Evolutionary conservation across 1,140 invertebrate genomes (phyloP).

Genomic region (Scylla paramamosain): DNA sequence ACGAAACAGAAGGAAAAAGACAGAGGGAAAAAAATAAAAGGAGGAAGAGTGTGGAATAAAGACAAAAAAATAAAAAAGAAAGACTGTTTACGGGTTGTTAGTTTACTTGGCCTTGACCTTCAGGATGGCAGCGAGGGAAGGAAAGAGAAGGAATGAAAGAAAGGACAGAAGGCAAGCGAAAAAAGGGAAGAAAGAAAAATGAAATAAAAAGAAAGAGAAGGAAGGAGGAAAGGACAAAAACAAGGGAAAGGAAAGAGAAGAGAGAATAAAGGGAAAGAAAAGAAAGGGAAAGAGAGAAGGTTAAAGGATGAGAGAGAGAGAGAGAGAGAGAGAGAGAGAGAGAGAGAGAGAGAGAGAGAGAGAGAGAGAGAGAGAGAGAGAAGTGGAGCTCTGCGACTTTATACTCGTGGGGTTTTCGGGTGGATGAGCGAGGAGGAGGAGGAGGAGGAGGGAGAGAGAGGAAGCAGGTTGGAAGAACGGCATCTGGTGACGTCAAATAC

Average conservation of each 20-base stretch:
- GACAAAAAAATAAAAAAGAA: too few relatives aligned
- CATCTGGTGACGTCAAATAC: neutral
- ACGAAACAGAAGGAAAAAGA: too few relatives aligned
- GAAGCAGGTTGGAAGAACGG: neutral
- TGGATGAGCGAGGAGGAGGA: neutral
- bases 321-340: constrained; percentile 6
- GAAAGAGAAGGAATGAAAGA: neutral
- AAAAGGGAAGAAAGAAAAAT: too few relatives aligned
- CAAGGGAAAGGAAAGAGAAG: neutral
- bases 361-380: constrained; percentile 19
- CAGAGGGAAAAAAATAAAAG: too few relatives aligned
- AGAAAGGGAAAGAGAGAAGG: neutral
- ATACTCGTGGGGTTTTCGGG: neutral
- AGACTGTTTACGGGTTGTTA: too few relatives aligned
- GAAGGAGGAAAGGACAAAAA: neutral
- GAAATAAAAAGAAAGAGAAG: neutral
- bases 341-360: constrained; percentile 20
- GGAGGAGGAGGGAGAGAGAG: neutral
- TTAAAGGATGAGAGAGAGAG: neutral
- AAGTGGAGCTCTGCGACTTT: neutral
- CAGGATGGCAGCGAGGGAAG: neutral
- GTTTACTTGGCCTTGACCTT: too few relatives aligned
- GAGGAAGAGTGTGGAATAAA: too few relatives aligned
- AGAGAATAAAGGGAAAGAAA: neutral
- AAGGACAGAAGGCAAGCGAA: too few relatives aligned